Base-by-base conservation (phyloP, 2,888 invertebrate genomes). In the Notodonta dromedarius region DNA sequence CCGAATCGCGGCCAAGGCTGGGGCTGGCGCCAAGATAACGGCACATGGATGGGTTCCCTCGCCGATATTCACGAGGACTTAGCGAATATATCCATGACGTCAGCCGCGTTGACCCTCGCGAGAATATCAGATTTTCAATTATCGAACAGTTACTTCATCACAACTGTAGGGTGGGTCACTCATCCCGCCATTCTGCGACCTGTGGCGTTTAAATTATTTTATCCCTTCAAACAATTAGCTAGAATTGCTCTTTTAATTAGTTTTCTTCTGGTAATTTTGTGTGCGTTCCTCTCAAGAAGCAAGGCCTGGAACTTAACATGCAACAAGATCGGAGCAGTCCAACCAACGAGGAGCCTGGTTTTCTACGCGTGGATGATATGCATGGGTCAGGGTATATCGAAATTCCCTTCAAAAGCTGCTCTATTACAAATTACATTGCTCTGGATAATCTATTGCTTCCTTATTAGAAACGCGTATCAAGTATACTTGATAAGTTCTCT, bases 51-150 rank as follows among this genome's bases (percentile, higher is more conserved):
- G 5, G 92, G 92, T 2, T 91, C 90, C 2, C 82, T 92, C 0
- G 85, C 82, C 16, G 91, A 91, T 62, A 59, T 91, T 13, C 79
- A 85, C 52, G 73, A 88, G 44, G 83, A 84, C n/a, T 63, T 79
- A 13, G 92, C 92, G 0, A 89, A 91, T 67, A 82, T 91, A 35
- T 91, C 91, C 0, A 90, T 91, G 77, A 90, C 91, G 3, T 91
- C 89, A 5, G 84, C 82, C 0, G 84, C 85, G 39, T 50, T 91
- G 11, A 90, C 91, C 0, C 64, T 83, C 1, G 56, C 82, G 9
- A 83, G 91, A 66, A 84, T 79, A 61, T 71, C 75, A 0, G 63
- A 80, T 59, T 92, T 90, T 66, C 82, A 91, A 66, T 81, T 89
- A 66, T 91, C 91, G 0, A 69, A 60, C 5, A 73, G 73, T 44